Evolutionary conservation across 1,140 invertebrate genomes (phyloP).

Genomic region (Steinernema feltiae): DNA sequence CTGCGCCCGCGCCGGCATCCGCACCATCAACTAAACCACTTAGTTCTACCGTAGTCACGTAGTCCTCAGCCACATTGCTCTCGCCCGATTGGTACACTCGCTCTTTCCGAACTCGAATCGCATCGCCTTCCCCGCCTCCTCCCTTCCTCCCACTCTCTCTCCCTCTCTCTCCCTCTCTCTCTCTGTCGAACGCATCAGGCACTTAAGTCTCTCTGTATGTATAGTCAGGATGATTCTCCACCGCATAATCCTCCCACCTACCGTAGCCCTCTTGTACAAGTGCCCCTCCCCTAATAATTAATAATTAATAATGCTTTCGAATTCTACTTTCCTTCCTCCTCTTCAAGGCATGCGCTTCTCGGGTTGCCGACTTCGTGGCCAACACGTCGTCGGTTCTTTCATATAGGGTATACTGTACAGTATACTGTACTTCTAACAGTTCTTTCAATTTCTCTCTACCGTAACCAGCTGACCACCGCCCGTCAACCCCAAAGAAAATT

Average conservation of each 20-base stretch:
- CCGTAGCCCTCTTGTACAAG: slow-evolving; percentile 8
- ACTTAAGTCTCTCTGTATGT: not conserved
- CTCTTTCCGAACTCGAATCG: not conserved
- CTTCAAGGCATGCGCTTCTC: slow-evolving; percentile 14
- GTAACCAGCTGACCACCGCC: not conserved
- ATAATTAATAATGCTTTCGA: slow-evolving; percentile 3
- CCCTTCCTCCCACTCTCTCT: not conserved
- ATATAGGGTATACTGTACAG: slow-evolving; percentile 7
- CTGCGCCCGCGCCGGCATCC: slow-evolving; percentile 47
- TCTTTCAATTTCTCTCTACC: no score
- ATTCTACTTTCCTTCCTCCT: not conserved
- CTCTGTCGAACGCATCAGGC: not conserved
- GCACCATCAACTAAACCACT: slow-evolving; percentile 41
- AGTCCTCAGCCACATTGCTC: not conserved
- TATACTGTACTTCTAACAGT: not conserved
- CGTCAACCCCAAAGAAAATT: not conserved
- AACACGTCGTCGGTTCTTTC: no score
- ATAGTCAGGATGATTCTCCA: slow-evolving; percentile 8
- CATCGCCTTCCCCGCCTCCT: not conserved
- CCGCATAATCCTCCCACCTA: not conserved
- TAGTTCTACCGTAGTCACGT: not conserved
- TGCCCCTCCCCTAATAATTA: slow-evolving; percentile 7
- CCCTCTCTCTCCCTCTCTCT: not conserved
- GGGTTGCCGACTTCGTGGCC: no score
- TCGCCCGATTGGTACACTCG: not conserved